Conservation (phyloP, 2,797 vertebrate genomes). For the Champsocephalus esox region DNA sequence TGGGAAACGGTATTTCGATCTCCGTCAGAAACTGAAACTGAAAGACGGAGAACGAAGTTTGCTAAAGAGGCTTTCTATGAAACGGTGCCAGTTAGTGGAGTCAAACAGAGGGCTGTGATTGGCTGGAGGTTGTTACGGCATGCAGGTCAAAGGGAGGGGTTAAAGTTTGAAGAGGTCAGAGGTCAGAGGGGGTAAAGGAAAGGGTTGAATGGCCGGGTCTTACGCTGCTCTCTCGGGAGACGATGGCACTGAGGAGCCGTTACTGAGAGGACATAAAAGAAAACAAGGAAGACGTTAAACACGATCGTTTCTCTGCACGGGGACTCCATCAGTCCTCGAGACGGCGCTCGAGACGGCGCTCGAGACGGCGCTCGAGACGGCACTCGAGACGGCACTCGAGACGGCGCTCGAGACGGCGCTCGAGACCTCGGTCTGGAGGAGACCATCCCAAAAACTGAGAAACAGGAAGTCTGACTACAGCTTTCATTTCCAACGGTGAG, state of each 20-base stretch:
- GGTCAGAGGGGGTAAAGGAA: constrained; percentile 25
- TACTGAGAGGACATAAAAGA: constrained; percentile 69
- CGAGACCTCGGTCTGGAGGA: not conserved
- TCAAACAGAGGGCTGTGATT: constrained; percentile 23
- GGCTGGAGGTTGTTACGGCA: constrained; percentile 56
- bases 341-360: no score
- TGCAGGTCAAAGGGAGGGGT: constrained; percentile 46
- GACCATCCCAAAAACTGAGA: not conserved
- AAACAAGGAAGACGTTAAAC: constrained; percentile 57
- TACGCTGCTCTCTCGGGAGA: constrained; percentile 82
- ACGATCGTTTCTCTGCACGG: not conserved
- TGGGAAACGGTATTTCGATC: no score
- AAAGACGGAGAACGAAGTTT: no score
- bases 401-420: no score
- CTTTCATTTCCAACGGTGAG: no score
- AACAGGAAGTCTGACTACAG: not conserved
- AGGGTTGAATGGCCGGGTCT: constrained; percentile 64
- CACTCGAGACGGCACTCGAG: no score
- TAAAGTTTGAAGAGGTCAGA: constrained; percentile 30
- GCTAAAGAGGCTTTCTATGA: not conserved
- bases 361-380: no score
- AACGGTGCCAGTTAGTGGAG: not conserved
- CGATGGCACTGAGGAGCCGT: constrained; percentile 70
- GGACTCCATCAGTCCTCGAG: accelerated
- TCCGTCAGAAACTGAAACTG: no score